These are phyloP conservation scores for Temnothorax ravouxi DNA, from an alignment of 2,888 invertebrate genomes.

Conservation along the genomic window DNA sequence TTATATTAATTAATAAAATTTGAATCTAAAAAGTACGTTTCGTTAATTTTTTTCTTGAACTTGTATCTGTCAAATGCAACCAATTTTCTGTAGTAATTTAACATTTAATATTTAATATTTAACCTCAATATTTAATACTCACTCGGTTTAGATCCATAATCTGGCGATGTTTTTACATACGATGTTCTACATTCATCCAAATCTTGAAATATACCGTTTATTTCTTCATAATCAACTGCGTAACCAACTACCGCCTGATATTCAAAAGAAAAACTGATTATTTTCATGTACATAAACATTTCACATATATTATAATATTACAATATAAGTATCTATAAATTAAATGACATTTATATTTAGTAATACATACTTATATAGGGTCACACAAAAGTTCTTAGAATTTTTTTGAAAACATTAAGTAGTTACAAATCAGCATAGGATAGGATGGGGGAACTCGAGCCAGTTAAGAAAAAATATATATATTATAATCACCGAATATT, in stretches of 20 bases:
- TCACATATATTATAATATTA: not conserved
- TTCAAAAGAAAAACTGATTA: not conserved
- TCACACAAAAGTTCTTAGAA: no score
- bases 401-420: no score
- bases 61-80: not conserved
- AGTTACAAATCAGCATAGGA: no score
- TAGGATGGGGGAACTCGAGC: no score
- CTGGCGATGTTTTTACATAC: not conserved
- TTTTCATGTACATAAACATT: not conserved
- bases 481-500: no score
- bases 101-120: not conserved
- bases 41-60: not conserved
- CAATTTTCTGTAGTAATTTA: not conserved
- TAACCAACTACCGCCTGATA: not conserved
- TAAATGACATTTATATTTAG: not conserved
- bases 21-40: not conserved
- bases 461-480: no score
- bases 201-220: fast-evolving
- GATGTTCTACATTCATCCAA: not conserved
- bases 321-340: not conserved
- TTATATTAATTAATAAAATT: not conserved
- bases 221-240: not conserved
- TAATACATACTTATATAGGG: not conserved
- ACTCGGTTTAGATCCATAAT: not conserved
- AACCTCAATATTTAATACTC: not conserved